A percentile compares a stretch with the other conserved stretches of the same genome.
Conservation (phyloP, 2,888 invertebrate genomes). For the Metalampra italica region DNA sequence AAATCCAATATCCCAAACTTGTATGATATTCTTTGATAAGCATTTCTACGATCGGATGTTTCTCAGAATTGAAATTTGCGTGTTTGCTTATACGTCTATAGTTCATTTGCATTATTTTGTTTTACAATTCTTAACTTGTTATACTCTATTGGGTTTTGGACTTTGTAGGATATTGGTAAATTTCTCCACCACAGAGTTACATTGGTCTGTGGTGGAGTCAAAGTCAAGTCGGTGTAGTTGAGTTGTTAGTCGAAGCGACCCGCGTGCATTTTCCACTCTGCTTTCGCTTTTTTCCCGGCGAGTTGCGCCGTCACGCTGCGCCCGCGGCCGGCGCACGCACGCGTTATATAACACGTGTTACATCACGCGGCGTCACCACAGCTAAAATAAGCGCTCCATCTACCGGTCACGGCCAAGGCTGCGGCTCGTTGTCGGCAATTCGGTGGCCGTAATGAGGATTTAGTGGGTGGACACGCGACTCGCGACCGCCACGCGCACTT, state of each 20-base stretch:
- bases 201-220: too few species aligned
- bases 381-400: slow-evolving; percentile 73
- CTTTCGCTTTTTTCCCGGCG: slow-evolving; percentile 68
- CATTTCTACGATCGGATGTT: too few species aligned
- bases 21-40: too few species aligned
- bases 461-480: slow-evolving; percentile 69
- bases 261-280: slow-evolving; percentile 55
- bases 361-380: slow-evolving; percentile 69
- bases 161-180: too few species aligned
- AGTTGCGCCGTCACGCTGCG: slow-evolving; percentile 37
- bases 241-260: neutral
- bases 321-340: slow-evolving; percentile 48
- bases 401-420: slow-evolving; percentile 77
- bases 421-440: slow-evolving; percentile 63
- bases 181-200: too few species aligned
- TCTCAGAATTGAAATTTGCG: too few species aligned
- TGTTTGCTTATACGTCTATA: too few species aligned
- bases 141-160: too few species aligned
- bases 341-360: slow-evolving; percentile 64
- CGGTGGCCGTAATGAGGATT: slow-evolving; percentile 69
- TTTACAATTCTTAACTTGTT: too few species aligned
- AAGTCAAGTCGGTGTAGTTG: neutral
- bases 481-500: slow-evolving; percentile 52
- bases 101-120: too few species aligned
- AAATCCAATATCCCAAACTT: too few species aligned